These are phyloP conservation scores for Leptinotarsa texana DNA, from an alignment of 1,140 invertebrate species.

Conservation along the genomic window DNA sequence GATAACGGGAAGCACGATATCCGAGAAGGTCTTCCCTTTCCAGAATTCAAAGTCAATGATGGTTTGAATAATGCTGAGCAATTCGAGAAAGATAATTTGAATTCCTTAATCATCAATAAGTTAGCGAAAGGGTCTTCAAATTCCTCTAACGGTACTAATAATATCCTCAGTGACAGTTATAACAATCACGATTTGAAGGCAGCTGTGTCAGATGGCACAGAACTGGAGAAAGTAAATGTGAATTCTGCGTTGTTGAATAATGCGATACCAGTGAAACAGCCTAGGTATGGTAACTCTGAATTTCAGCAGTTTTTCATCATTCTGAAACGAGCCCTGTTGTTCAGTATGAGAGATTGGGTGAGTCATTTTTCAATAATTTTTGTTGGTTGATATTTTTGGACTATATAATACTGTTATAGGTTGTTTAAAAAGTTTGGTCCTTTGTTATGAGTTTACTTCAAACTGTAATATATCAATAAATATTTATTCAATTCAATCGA, in stretches of 20 bases:
- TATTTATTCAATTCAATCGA: too few relatives aligned
- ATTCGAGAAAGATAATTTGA: conserved; percentile 57
- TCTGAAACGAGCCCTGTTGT: conserved; percentile 75
- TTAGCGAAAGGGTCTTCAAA: conserved; percentile 61
- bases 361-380: conserved; percentile 39
- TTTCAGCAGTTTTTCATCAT: conserved; percentile 80
- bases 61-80: conserved; percentile 67
- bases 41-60: conserved; percentile 62
- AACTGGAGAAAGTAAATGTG: conserved; percentile 66
- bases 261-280: conserved; percentile 61
- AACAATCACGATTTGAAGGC: not conserved
- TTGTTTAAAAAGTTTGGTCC: too few relatives aligned
- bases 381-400: too few relatives aligned
- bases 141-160: not conserved
- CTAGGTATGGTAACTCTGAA: conserved; percentile 77
- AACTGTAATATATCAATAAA: too few relatives aligned
- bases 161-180: not conserved
- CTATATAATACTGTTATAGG: too few relatives aligned
- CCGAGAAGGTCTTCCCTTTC: conserved; percentile 65
- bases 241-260: conserved; percentile 69
- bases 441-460: too few relatives aligned
- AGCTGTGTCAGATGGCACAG: conserved; percentile 48
- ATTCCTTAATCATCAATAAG: conserved; percentile 65
- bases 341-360: conserved; percentile 84
- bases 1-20: conserved; percentile 81